A percentile compares a stretch with the other conserved stretches of the same genome.
Evolutionary conservation across 2,888 invertebrate species (phyloP).

Genomic region (Stegophylla sp.): DNA sequence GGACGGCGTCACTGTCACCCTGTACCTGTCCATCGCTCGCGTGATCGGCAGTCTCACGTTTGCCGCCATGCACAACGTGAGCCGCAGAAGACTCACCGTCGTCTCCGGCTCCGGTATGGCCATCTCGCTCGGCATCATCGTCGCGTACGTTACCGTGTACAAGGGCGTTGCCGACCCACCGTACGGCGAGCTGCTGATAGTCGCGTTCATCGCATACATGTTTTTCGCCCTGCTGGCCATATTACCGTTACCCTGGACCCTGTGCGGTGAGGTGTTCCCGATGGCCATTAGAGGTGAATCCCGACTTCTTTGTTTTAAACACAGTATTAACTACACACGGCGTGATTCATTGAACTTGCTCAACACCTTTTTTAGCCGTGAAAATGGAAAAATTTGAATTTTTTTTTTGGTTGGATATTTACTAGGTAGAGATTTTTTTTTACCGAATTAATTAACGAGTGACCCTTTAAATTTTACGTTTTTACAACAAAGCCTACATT

Average conservation of each 20-base stretch:
- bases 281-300: slow-evolving; percentile 52
- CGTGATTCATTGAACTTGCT: too few relatives aligned
- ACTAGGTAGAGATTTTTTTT: too few relatives aligned
- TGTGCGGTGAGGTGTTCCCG: slow-evolving; percentile 59
- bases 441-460: too few relatives aligned
- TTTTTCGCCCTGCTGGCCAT: slow-evolving; percentile 50
- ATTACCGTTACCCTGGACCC: slow-evolving; percentile 51
- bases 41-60: slow-evolving; percentile 24
- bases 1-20: slow-evolving; percentile 32
- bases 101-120: slow-evolving; percentile 50
- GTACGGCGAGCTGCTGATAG: background rate
- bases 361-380: too few relatives aligned
- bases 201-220: slow-evolving; percentile 40
- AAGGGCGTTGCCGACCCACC: slow-evolving; percentile 14
- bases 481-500: too few relatives aligned
- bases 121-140: background rate
- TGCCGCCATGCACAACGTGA: slow-evolving; percentile 9
- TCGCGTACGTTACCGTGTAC: slow-evolving; percentile 27
- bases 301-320: slow-evolving; percentile 18
- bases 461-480: too few relatives aligned
- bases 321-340: too few relatives aligned
- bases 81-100: slow-evolving; percentile 25
- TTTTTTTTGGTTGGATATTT: too few relatives aligned
- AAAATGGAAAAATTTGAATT: too few relatives aligned
- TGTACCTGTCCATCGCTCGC: slow-evolving; percentile 26